These are phyloP conservation scores for Mobula hypostoma DNA, from an alignment of 2,113 vertebrate species.

Conservation along the genomic window DNA sequence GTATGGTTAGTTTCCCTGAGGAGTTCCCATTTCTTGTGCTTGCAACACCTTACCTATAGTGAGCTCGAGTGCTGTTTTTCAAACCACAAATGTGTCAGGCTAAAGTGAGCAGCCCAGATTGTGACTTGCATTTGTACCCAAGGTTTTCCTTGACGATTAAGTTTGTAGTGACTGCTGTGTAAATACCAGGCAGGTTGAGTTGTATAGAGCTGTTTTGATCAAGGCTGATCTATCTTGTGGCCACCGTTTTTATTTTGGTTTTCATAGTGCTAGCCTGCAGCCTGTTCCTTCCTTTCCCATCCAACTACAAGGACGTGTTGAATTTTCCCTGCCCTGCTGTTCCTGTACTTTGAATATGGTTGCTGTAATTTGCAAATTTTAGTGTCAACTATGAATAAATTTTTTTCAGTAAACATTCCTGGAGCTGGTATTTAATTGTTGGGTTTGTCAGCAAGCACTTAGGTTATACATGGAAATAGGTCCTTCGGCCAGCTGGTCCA, in stretches of 20 bases:
- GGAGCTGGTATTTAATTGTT: background rate
- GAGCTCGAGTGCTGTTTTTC: conserved; percentile 8
- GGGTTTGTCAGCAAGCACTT: too few relatives aligned
- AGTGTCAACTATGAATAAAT: conserved; percentile 35
- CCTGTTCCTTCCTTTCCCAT: background rate
- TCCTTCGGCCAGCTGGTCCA: too few relatives aligned
- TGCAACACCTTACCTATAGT: conserved; percentile 10
- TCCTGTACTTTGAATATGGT: conserved; percentile 36
- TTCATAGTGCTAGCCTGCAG: conserved; percentile 7
- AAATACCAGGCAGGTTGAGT: conserved; percentile 12
- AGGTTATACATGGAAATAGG: too few relatives aligned
- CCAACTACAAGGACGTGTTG: background rate
- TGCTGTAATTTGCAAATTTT: conserved; percentile 39
- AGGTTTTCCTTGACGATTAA: conserved; percentile 29
- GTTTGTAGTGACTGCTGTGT: conserved; percentile 19
- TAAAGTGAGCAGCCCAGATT: conserved; percentile 10
- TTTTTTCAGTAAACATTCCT: conserved; percentile 29
- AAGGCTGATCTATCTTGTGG: conserved; percentile 25
- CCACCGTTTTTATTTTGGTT: conserved; percentile 24
- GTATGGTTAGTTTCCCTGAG: conserved; percentile 38
- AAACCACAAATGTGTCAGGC: conserved; percentile 11
- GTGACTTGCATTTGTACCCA: conserved; percentile 25
- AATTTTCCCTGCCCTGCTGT: conserved; percentile 28
- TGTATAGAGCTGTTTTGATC: conserved; percentile 35
- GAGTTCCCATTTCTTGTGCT: conserved; percentile 34